Conservation (phyloP, 2,888 invertebrate genomes). For the Standfussiana lucernea region DNA sequence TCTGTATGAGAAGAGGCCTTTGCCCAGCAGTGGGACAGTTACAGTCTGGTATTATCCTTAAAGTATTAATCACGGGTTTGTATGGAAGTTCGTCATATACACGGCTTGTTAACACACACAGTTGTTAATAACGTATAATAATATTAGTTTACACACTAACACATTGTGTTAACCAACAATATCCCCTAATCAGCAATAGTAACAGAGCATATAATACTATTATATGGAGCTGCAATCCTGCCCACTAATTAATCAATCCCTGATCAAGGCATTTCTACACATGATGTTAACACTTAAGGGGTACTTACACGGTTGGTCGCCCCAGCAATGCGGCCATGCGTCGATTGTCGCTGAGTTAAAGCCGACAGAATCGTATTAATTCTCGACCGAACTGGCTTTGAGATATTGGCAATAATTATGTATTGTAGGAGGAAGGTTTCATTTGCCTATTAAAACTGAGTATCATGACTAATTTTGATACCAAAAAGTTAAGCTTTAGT, state of each 20-base stretch:
- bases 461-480: neutral
- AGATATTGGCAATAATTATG: conserved; percentile 10
- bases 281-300: conserved; percentile 51
- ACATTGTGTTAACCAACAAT: neutral
- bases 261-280: conserved; percentile 49
- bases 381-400: conserved; percentile 9
- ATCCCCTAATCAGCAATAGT: conserved; percentile 6
- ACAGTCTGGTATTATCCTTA: too few species aligned
- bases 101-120: too few species aligned
- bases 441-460: neutral
- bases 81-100: neutral
- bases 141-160: neutral
- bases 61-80: neutral
- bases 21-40: too few species aligned
- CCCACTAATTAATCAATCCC: conserved; percentile 46
- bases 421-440: neutral
- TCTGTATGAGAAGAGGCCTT: too few species aligned
- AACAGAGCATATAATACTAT: conserved; percentile 46
- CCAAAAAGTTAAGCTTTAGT: too few species aligned
- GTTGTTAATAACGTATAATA: neutral
- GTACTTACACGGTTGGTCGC: conserved; percentile 34
- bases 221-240: conserved; percentile 10
- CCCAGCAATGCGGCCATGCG: conserved; percentile 38
- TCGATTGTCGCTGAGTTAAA: conserved; percentile 19
- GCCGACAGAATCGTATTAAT: conserved; percentile 45